Base-by-base conservation (phyloP, 2,797 vertebrate genomes). In the Gymnodraco acuticeps region DNA sequence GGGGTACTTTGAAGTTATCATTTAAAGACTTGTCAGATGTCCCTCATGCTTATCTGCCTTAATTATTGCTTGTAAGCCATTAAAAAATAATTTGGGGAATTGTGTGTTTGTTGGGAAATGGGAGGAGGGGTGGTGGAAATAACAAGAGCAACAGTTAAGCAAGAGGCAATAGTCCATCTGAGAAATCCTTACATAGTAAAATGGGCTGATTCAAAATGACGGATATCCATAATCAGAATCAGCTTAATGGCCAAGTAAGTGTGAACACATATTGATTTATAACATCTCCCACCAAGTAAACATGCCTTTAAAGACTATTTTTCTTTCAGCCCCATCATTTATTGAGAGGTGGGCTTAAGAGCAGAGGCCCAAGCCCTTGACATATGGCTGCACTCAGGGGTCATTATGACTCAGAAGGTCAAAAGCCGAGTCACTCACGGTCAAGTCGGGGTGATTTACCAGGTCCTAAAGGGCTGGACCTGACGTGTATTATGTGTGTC, bases 361-460 rank as follows among this genome's bases (percentile, higher is more conserved):
- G 77, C 66, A 74, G 45, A 59, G 53, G 71, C 65, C 64, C 66
- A 47, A 77, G 70, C 74, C 78, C 75, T 82, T 88, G 84, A 91
- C 87, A 88, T 70, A 70, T 55, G 72, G 83, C 83, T 66, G 38
- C 85, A 86, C 82, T 76, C 72, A 76, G 80, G 80, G 90, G 86
- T 92, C 89, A 87, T 66, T 79, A 81, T 86, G 89, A 87, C 90
- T 91, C 80, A 86, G 51, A 85, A 78, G 91, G 92, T 93, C 89
- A 93, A 86, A 81, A 63, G 80, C 75, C 88, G 75, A 90, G 82
- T 80, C 81, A 64, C 73, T 56, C 10, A 15, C 70, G 78, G 78
- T 91, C 87, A 90, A 75, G 81, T 80, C 43, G 48, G 62, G 54
- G 82, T 75, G 75, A 83, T 82, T 64, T 71, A 52, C 76, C 78